These are phyloP conservation scores for Bathynomus jamesi DNA, from an alignment of 1,140 invertebrate species.

Conservation along the genomic window DNA sequence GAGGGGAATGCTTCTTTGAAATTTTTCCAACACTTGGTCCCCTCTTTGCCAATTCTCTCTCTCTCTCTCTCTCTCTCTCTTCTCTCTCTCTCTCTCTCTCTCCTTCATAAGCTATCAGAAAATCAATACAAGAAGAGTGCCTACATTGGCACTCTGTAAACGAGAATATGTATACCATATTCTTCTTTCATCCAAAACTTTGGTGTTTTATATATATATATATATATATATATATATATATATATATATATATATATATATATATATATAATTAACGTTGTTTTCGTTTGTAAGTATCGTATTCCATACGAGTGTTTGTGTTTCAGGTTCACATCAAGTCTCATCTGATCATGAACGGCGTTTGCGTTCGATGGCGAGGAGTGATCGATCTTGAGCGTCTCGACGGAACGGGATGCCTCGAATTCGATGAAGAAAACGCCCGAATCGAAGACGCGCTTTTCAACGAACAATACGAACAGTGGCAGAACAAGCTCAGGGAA, in stretches of 20 bases:
- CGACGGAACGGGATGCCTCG: conserved; percentile 84
- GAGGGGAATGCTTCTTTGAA: too few relatives aligned
- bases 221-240: background rate
- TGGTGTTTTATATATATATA: too few relatives aligned
- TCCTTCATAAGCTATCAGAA: too few relatives aligned
- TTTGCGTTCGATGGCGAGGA: conserved; percentile 91
- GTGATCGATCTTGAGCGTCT: conserved; percentile 88
- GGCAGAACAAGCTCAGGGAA: background rate
- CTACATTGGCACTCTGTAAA: too few relatives aligned
- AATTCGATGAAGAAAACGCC: conserved; percentile 72
- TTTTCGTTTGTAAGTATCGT: background rate
- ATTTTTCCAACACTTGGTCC: too few relatives aligned
- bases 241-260: background rate
- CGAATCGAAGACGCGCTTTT: background rate
- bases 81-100: too few relatives aligned
- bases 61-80: too few relatives aligned
- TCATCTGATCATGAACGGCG: conserved; percentile 92
- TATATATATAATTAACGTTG: background rate
- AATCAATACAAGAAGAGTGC: too few relatives aligned
- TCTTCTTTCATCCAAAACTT: too few relatives aligned
- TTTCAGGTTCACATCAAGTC: conserved; percentile 83
- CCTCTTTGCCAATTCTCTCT: too few relatives aligned
- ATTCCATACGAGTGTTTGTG: background rate
- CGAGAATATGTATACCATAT: too few relatives aligned
- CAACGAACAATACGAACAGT: background rate